These are phyloP conservation scores for Mythimna loreyi DNA, from an alignment of 2,888 invertebrate genomes.

Conservation along the genomic window DNA sequence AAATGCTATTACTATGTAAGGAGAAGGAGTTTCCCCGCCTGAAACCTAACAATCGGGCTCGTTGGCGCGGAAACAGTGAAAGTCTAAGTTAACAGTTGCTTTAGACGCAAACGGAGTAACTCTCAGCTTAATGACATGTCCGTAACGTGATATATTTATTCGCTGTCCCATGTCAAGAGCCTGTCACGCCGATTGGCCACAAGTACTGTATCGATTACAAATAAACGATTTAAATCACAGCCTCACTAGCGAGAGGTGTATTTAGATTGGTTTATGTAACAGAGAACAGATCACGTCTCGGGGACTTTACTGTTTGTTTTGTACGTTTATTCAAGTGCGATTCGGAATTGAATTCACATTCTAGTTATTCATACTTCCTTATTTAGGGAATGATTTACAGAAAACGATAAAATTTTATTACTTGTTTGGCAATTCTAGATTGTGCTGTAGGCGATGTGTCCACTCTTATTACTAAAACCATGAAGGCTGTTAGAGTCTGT, in stretches of 20 bases:
- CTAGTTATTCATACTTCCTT: constrained; percentile 25
- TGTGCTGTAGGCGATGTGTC: neutral
- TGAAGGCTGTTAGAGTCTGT: neutral
- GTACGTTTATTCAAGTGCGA: constrained; percentile 7
- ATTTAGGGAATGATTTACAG: constrained; percentile 28
- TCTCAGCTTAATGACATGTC: constrained; percentile 62
- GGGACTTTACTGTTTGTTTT: constrained; percentile 37
- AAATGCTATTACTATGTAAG: constrained; percentile 29
- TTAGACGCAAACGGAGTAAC: constrained; percentile 47
- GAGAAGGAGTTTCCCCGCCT: constrained; percentile 52
- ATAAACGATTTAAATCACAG: constrained; percentile 58
- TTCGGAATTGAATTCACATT: constrained; percentile 24
- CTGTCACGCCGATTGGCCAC: constrained; percentile 61
- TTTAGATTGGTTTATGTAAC: constrained; percentile 55
- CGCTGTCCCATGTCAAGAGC: constrained; percentile 56
- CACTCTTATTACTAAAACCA: constrained; percentile 2
- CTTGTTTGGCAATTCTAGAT: neutral
- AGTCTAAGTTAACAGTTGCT: constrained; percentile 50
- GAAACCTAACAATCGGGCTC: constrained; percentile 57
- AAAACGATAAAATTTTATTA: neutral
- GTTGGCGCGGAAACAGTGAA: constrained; percentile 65
- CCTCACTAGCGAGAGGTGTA: constrained; percentile 43
- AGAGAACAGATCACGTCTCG: constrained; percentile 46
- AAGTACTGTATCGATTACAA: constrained; percentile 60
- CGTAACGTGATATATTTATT: constrained; percentile 67